A percentile compares a stretch with the other conserved stretches of the same genome.
Evolutionary conservation across 2,888 invertebrate genomes (phyloP).

Genomic region (Zeuzera pyrina): DNA sequence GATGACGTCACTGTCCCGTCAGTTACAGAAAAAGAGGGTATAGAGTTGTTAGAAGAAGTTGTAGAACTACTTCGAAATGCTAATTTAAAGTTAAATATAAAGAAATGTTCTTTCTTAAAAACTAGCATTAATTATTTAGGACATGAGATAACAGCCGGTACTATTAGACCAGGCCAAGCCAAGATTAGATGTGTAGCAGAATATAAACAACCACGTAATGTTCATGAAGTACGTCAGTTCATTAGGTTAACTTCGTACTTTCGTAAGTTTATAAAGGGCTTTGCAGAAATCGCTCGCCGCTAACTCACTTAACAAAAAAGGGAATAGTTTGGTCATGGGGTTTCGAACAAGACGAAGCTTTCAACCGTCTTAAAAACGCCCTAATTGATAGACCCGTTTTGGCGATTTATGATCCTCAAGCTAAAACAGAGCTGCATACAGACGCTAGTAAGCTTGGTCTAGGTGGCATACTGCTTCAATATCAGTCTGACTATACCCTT

Average conservation of each 20-base stretch:
- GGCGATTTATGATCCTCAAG: slow-evolving; percentile 4
- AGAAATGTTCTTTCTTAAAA: too few species aligned
- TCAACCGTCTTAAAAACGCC: slow-evolving; percentile 4
- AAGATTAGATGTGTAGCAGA: slow-evolving; percentile 6
- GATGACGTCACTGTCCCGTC: slow-evolving; percentile 11
- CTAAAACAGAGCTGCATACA: slow-evolving; percentile 7
- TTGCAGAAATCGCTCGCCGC: slow-evolving; percentile 8
- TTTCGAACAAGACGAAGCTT: slow-evolving; percentile 1
- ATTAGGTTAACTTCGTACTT: slow-evolving; percentile 9
- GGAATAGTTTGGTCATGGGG: slow-evolving; percentile 1
- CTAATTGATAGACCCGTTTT: slow-evolving; percentile 2
- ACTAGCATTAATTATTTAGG: too few species aligned
- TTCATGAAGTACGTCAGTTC: slow-evolving; percentile 8
- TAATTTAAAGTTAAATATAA: slow-evolving; percentile 5
- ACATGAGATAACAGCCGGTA: too few species aligned
- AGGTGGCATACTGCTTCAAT: too few species aligned
- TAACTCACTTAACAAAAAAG: slow-evolving; percentile 6
- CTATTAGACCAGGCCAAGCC: slow-evolving; percentile 2
- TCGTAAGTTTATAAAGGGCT: slow-evolving; percentile 5
- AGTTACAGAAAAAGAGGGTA: slow-evolving; percentile 2
- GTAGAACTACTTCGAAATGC: slow-evolving; percentile 3
- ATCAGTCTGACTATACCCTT: too few species aligned
- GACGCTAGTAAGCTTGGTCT: too few species aligned
- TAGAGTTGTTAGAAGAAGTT: slow-evolving; percentile 6
- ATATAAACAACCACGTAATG: slow-evolving; percentile 6